These are phyloP conservation scores for Phrynosoma blainvillii DNA, from an alignment of 2,113 vertebrate species.

Conservation along the genomic window DNA sequence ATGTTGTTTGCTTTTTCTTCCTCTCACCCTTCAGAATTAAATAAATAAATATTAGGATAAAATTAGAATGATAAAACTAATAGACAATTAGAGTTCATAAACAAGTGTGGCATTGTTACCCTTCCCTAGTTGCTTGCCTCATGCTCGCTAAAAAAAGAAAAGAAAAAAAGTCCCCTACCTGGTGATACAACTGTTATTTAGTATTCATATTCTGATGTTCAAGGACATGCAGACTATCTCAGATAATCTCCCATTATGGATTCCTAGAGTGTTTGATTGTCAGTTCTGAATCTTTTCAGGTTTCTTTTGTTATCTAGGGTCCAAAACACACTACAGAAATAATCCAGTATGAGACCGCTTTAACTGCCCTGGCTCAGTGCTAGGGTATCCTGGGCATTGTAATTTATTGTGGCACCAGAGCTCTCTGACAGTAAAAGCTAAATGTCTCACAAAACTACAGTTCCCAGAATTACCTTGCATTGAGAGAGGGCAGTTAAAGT, in stretches of 20 bases:
- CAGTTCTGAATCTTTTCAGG: neutral
- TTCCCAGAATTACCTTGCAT: no score
- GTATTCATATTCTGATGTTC: neutral
- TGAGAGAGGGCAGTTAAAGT: no score
- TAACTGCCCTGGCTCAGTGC: no score
- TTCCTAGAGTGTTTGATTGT: neutral
- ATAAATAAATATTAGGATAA: neutral
- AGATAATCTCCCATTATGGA: neutral
- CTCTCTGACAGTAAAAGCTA: no score
- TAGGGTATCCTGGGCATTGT: no score
- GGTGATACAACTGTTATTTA: neutral
- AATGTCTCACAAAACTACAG: no score
- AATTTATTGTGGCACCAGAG: no score
- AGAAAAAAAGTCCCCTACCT: neutral
- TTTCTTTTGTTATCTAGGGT: neutral
- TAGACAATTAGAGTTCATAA: neutral
- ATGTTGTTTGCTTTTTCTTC: neutral
- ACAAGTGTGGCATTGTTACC: neutral
- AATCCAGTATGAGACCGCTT: no score
- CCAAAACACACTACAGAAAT: no score
- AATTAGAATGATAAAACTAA: neutral
- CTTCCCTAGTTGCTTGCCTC: neutral
- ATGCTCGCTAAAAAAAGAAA: no score
- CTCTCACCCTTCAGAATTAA: no score
- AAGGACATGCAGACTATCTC: neutral